Conservation (phyloP, 1,140 invertebrate genomes). For the Penaeus japonicus region DNA sequence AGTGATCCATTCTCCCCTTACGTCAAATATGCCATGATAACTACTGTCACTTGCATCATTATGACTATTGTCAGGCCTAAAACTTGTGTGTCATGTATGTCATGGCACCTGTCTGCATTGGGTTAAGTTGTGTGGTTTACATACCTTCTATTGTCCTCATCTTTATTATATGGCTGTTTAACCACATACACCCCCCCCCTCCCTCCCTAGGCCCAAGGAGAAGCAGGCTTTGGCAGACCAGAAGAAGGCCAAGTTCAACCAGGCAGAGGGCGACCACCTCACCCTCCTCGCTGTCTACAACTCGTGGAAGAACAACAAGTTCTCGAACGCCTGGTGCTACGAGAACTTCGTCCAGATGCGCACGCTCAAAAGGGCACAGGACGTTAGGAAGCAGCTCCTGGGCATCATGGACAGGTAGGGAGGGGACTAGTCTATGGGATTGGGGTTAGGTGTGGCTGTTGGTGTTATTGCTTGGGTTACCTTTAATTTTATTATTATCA, state of each 20-base stretch:
- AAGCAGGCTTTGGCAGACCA: constrained; percentile 98
- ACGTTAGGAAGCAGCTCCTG: constrained; percentile 96
- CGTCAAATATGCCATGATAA: no score
- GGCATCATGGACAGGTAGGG: constrained; percentile 89
- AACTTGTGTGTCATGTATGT: no score
- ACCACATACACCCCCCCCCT: constrained; percentile 36
- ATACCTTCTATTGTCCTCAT: no score
- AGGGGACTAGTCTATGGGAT: not conserved
- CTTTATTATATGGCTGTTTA: no score
- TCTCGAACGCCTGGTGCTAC: constrained; percentile 99
- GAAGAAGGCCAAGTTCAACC: constrained; percentile 99
- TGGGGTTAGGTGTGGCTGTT: not conserved
- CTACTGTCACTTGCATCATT: no score
- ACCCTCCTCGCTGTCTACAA: constrained; percentile 98
- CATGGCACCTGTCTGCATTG: no score
- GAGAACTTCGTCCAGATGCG: constrained; percentile 99
- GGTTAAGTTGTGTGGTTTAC: no score
- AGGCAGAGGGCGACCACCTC: constrained; percentile 97
- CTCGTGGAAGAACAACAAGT: constrained; percentile 99
- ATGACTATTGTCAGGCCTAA: no score
- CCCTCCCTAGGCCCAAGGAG: constrained; percentile 79
- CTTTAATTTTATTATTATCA: no score
- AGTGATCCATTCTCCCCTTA: no score
- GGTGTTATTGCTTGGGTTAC: not conserved
- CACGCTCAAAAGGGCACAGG: constrained; percentile 95